Evolutionary conservation across 64 coral and sea anemone species (phyloP), one percentile per base, ranked within the genome.

Genomic region (Montipora sp.): DNA sequence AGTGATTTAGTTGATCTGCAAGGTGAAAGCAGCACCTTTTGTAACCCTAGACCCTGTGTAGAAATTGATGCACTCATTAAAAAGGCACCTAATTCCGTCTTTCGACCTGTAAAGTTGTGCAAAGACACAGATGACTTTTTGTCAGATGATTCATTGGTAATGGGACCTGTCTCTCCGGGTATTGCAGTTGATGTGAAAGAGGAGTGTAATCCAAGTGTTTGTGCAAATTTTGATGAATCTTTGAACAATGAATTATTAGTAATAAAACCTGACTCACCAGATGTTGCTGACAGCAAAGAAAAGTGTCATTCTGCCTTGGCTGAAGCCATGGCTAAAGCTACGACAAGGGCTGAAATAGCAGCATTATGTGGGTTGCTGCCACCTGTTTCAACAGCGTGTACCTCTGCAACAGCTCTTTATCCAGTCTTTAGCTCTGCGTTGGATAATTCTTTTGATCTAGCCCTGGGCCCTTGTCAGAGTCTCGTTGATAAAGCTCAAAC

Each of bases 331-430:
- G 16, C 22, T 68, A 68, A 86, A 47, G 83, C 83, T n/a, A 71
- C 63, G 46, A 86, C 83, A 86, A 86, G 83, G 44, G 83, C 60
- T 70, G 63, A 86, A 86, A 27, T 86, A 71, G 83, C 83, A 43
- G 83, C 83, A 70, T 58, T 86, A 18, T 86, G 4, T 61, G 48
- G 59, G 44, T 45, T 86, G 12, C 16, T 86, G 46, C 83, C 83
- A 24, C 23, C 23, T 24, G 23, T 24, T 47, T 61, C 83, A 10
- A 27, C 70, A 73, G 2, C 69, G 23, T 5, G 5, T 46, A 86
- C 4, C 22, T 36, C 83, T 69, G 11, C 60, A 5, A 22, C 60
- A 43, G 21, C 19, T 36, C 21, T 50, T 46, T 46, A 11, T 68
- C 70, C 36, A 70, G 61, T 70, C 83, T 1, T 86, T 48, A 9